phyloP scores from a whole-genome alignment of 2,888 invertebrate genomes.

The Oscheius sp. region DNA sequence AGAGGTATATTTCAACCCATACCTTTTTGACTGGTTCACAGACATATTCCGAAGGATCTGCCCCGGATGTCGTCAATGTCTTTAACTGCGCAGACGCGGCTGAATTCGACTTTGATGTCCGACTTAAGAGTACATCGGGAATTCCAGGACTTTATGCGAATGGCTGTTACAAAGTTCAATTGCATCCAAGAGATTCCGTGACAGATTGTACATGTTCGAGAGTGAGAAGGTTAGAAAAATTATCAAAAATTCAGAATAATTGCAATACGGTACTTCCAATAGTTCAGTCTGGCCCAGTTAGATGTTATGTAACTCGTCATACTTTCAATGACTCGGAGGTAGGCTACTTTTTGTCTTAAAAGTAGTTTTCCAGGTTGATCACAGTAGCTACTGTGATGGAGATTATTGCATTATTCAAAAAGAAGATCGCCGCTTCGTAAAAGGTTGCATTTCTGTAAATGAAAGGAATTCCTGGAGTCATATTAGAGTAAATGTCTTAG shows the following conservation, averaged over 20 bases:
- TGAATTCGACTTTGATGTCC: slow-evolving; percentile 52
- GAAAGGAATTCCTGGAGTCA: slow-evolving; percentile 52
- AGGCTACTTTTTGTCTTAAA: background rate
- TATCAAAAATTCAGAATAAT: slow-evolving; percentile 35
- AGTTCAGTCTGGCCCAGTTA: slow-evolving; percentile 44
- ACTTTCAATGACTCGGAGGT: slow-evolving; percentile 33
- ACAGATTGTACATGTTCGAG: slow-evolving; percentile 57
- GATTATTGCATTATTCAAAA: slow-evolving; percentile 58
- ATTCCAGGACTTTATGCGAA: slow-evolving; percentile 54
- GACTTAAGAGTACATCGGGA: slow-evolving; percentile 40
- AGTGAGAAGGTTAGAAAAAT: background rate
- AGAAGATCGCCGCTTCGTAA: slow-evolving; percentile 34
- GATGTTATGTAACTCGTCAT: slow-evolving; percentile 51
- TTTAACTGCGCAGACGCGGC: slow-evolving; percentile 50
- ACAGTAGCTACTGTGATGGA: slow-evolving; percentile 53
- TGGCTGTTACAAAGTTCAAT: slow-evolving; percentile 57
- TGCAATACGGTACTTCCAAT: slow-evolving; percentile 53
- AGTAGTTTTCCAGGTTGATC: slow-evolving; percentile 36
- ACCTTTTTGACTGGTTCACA: background rate
- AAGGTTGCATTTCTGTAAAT: slow-evolving; percentile 51
- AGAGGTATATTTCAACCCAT: slow-evolving; percentile 37
- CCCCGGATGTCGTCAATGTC: slow-evolving; percentile 38
- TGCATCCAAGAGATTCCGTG: slow-evolving; percentile 41
- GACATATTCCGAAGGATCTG: slow-evolving; percentile 37
- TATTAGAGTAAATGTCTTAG: slow-evolving; percentile 27